These are phyloP conservation scores for Coregonus clupeaformis DNA, from an alignment of 2,113 vertebrate genomes.

Conservation along the genomic window DNA sequence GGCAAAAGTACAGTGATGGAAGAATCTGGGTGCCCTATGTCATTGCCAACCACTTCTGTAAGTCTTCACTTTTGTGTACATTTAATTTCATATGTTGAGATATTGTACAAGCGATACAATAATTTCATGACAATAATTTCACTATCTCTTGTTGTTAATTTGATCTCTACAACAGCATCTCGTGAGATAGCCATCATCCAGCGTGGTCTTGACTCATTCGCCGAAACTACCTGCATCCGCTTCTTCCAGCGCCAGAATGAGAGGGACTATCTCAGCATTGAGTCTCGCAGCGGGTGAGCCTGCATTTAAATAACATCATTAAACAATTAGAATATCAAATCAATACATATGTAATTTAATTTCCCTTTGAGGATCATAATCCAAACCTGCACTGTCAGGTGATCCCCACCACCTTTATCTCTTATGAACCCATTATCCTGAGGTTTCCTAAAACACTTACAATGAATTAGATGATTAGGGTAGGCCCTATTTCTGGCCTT, in stretches of 20 bases:
- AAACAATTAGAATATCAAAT: neutral
- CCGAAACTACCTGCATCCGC: conserved; percentile 32
- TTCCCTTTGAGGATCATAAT: neutral
- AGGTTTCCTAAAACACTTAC: neutral
- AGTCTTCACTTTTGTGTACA: conserved; percentile 5
- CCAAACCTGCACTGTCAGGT: too few relatives aligned
- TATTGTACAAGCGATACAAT: neutral
- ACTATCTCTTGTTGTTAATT: neutral
- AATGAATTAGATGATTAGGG: neutral
- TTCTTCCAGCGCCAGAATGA: conserved; percentile 24
- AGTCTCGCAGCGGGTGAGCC: conserved; percentile 36
- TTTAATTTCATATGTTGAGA: neutral
- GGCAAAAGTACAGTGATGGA: conserved; percentile 40
- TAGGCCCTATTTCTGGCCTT: too few relatives aligned
- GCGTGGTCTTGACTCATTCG: conserved; percentile 36
- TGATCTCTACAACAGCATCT: conserved; percentile 22
- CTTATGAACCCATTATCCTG: neutral
- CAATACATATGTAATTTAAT: too few relatives aligned
- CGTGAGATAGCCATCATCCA: conserved; percentile 34
- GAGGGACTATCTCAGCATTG: conserved; percentile 43
- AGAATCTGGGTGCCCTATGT: conserved; percentile 43
- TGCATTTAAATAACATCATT: neutral
- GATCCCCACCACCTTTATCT: neutral
- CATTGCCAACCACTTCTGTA: conserved; percentile 48
- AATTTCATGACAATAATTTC: too few relatives aligned